Percentiles rank a stretch among this genome's conserved stretches.
Evolutionary conservation across 2,113 vertebrate genomes (phyloP).

Genomic region (western clawed frog (Xenopus tropicalis)): UCB_Xtro_10.0 CM004447.2:120113501-120114000

Average conservation of each 20-base stretch:
- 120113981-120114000: background rate
- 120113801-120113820: conserved; percentile 9
- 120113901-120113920: conserved; percentile 7
- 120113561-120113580: no score
- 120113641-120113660: conserved; percentile 28
- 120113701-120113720: conserved; percentile 31
- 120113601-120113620: conserved; percentile 34
- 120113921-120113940: conserved; percentile 6
- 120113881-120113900: conserved; percentile 29
- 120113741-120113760: conserved; percentile 37
- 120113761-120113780: conserved; percentile 19
- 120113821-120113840: conserved; percentile 22
- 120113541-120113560: no score
- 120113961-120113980: background rate
- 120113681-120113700: conserved; percentile 20
- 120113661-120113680: conserved; percentile 21
- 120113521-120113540: no score
- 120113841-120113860: conserved; percentile 29
- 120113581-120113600: background rate
- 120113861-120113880: conserved; percentile 22
- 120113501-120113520: no score
- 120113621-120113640: conserved; percentile 34
- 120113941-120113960: background rate
- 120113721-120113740: conserved; percentile 30
- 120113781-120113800: conserved; percentile 20